A percentile compares a stretch with the other conserved stretches of the same genome.
Evolutionary conservation across 2,113 vertebrate genomes (phyloP).

Genomic region (Chloropsis hardwickii): DNA sequence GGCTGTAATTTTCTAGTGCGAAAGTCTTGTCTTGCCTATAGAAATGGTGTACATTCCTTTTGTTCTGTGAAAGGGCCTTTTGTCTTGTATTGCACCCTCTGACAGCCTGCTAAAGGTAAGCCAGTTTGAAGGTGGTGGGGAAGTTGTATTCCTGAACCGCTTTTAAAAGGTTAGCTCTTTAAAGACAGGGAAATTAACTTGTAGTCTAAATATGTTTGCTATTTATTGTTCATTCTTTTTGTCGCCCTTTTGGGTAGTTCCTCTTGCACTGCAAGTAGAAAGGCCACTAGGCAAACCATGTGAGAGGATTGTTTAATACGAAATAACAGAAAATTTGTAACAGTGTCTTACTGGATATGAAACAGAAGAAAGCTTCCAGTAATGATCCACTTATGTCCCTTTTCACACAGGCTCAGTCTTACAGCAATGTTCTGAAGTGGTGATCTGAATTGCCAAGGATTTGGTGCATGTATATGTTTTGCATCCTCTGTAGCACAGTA

Average conservation of each 20-base stretch:
- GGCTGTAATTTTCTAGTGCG: neutral
- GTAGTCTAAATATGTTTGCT: neutral
- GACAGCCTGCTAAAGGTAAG: neutral
- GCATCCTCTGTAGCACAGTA: neutral
- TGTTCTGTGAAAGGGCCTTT: neutral
- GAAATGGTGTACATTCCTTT: neutral
- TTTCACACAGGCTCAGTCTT: neutral
- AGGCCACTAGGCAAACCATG: neutral
- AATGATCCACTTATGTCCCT: neutral
- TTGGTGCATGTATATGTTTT: neutral
- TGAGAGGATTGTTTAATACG: neutral
- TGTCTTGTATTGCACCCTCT: neutral
- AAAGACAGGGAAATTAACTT: neutral
- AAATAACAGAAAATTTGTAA: neutral
- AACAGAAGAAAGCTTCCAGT: neutral
- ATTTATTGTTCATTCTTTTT: neutral
- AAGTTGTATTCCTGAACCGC: neutral
- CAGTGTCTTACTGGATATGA: neutral
- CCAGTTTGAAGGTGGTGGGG: neutral
- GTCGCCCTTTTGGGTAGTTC: neutral
- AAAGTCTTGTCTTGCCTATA: neutral
- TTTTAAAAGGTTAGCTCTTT: neutral
- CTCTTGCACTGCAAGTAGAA: neutral
- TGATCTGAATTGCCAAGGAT: neutral
- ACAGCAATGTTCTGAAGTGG: neutral